Percentiles rank a stretch among this genome's conserved stretches.
Evolutionary conservation across 1,140 invertebrate genomes (phyloP).

Genomic region (Parasteatoda tepidariorum): DNA sequence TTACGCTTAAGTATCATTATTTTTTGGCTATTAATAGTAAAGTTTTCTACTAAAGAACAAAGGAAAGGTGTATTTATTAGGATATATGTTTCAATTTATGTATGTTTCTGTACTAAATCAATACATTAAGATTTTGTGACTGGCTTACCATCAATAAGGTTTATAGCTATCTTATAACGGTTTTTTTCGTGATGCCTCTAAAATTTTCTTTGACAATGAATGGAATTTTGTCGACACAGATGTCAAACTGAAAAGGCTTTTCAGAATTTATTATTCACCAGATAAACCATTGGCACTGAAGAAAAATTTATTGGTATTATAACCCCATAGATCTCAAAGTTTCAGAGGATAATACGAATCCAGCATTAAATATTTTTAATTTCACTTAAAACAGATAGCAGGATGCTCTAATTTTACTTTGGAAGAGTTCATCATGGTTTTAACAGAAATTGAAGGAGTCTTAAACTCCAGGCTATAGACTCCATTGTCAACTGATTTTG

Average conservation of each 20-base stretch:
- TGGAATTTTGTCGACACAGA: not conserved
- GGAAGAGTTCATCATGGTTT: not conserved
- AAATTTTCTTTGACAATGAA: not conserved
- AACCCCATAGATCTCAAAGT: not conserved
- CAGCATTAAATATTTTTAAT: not conserved
- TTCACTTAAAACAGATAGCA: not conserved
- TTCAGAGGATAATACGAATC: not conserved
- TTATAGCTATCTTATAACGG: not conserved
- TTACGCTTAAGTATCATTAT: no score
- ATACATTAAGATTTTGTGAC: not conserved
- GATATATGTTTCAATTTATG: not conserved
- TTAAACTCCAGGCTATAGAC: not conserved
- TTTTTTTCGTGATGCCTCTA: not conserved
- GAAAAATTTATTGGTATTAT: not conserved
- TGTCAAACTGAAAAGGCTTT: not conserved
- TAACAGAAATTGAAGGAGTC: not conserved
- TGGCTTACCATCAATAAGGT: not conserved
- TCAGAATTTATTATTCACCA: not conserved
- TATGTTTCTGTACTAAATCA: not conserved
- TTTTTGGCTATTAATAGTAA: no score
- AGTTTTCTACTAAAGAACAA: conserved; percentile 22
- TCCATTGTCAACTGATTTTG: not conserved
- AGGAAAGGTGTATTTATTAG: not conserved
- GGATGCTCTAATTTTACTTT: not conserved
- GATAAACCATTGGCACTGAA: not conserved